These are phyloP conservation scores for Brachystomella parvula DNA, from an alignment of 1,140 invertebrate species.

Conservation along the genomic window DNA sequence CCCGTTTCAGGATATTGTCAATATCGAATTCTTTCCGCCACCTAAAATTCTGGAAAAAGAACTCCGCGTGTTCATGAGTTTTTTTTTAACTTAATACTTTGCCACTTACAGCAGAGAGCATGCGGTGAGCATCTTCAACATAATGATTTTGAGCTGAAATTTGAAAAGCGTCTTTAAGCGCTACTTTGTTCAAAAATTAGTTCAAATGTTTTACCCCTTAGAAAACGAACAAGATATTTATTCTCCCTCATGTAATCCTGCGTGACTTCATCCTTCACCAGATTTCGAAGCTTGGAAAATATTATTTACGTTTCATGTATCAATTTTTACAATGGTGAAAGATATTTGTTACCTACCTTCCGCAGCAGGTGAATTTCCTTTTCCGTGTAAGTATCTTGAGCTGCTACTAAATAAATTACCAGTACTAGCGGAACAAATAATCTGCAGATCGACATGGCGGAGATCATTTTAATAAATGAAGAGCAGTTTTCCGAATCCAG, in stretches of 20 bases:
- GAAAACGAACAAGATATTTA: background rate
- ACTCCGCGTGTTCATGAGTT: background rate
- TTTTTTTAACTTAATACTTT: background rate
- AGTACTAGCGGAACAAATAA: no score
- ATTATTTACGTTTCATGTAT: background rate
- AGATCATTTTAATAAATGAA: no score
- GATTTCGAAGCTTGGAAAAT: background rate
- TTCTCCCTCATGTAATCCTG: conserved; percentile 3
- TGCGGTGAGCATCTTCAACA: background rate
- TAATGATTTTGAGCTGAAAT: background rate
- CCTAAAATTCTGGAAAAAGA: background rate
- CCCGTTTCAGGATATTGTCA: conserved; percentile 1
- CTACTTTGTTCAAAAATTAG: background rate
- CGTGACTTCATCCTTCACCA: background rate
- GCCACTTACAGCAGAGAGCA: background rate
- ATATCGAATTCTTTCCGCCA: conserved; percentile 1
- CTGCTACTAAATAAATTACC: no score
- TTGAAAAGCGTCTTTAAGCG: background rate
- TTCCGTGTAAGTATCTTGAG: conserved; percentile 1
- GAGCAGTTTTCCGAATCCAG: no score
- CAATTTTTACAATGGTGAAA: background rate
- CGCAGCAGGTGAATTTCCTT: background rate
- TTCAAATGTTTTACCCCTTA: background rate
- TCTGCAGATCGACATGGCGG: no score
- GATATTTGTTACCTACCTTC: background rate